Evolutionary conservation across 2,888 invertebrate genomes (phyloP).

Genomic region (Sphinx pinastri): DNA sequence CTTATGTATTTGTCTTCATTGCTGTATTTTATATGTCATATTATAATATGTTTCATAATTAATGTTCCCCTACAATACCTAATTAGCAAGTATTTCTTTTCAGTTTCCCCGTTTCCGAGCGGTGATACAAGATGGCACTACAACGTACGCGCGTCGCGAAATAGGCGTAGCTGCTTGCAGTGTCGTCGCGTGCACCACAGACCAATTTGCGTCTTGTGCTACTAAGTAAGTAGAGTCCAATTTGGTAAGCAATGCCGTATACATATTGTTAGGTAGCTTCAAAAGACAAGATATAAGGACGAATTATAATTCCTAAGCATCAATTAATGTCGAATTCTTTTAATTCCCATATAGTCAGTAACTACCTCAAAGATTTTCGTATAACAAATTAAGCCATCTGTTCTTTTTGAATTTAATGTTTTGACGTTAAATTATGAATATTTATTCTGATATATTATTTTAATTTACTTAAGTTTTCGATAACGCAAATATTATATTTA

Average conservation of each 20-base stretch:
- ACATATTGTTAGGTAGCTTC: background rate
- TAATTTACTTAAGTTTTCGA: no score
- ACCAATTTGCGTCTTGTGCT: constrained; percentile 68
- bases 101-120: constrained; percentile 71
- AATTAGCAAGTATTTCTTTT: constrained; percentile 32
- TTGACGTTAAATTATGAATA: no score
- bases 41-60: background rate
- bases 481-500: no score
- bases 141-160: constrained; percentile 62
- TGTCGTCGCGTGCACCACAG: constrained; percentile 68
- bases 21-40: background rate
- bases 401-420: no score
- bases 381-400: no score
- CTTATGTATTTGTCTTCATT: background rate
- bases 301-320: no score
- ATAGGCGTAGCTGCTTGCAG: constrained; percentile 63
- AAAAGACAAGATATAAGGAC: background rate
- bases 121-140: constrained; percentile 75
- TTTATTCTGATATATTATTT: no score
- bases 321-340: no score
- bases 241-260: no score
- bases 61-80: background rate
- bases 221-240: constrained; percentile 48
- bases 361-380: no score
- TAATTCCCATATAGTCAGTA: no score